A percentile compares a stretch with the other conserved stretches of the same genome.
These are phyloP conservation scores for Podilymbus podiceps DNA, from an alignment of 2,113 vertebrate species.

Conservation along the genomic window DNA sequence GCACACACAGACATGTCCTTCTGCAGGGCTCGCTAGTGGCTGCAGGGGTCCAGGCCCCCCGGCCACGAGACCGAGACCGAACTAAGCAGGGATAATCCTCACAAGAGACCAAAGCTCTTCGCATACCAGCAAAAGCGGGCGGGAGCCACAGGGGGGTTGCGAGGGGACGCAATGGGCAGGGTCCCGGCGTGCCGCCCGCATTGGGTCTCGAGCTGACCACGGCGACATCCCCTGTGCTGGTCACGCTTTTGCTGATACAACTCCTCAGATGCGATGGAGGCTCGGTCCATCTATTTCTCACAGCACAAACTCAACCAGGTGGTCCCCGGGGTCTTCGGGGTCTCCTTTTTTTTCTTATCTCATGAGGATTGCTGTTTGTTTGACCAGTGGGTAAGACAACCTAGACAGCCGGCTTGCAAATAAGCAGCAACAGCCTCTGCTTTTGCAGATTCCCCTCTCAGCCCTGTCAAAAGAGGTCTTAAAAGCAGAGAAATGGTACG, in stretches of 20 bases:
- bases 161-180: rapidly evolving
- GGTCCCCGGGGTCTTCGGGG: background rate
- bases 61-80: background rate
- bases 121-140: background rate
- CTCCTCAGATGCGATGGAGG: background rate
- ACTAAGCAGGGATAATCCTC: conserved; percentile 39
- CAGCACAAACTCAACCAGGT: conserved; percentile 38
- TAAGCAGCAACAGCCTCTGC: conserved; percentile 8
- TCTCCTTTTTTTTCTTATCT: background rate
- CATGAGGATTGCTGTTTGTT: background rate
- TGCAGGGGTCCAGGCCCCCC: background rate
- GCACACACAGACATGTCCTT: conserved; percentile 14
- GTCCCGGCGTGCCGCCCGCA: rapidly evolving
- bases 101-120: conserved; percentile 64
- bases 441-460: conserved; percentile 26
- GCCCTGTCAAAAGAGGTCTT: conserved; percentile 34
- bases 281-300: background rate
- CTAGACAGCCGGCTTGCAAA: background rate
- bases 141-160: rapidly evolving
- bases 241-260: background rate
- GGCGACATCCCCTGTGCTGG: background rate
- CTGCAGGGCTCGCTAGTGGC: background rate
- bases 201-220: background rate
- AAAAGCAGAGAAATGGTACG: conserved; percentile 69
- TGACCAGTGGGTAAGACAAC: background rate